Conservation (phyloP, 2,113 vertebrate genomes). For the Oenanthe melanoleuca region DNA sequence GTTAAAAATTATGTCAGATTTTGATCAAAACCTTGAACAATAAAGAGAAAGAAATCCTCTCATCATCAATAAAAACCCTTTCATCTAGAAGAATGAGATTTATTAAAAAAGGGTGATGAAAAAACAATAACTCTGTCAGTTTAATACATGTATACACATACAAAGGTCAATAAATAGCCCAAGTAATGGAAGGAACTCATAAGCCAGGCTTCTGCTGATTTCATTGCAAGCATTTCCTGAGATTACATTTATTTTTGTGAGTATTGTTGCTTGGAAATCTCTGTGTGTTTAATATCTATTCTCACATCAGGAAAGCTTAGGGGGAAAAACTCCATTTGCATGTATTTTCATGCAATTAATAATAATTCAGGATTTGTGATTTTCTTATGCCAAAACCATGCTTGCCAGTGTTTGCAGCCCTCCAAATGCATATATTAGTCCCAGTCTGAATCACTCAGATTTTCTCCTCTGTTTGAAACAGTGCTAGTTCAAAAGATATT, state of each 20-base stretch:
- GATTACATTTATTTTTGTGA: background rate
- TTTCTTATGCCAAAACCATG: background rate
- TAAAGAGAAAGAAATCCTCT: background rate
- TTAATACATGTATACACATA: background rate
- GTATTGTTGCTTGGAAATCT: background rate
- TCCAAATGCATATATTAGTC: background rate
- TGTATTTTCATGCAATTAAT: conserved; percentile 10
- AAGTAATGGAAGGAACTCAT: background rate
- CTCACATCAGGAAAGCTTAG: background rate
- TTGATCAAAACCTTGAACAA: background rate
- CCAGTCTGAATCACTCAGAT: background rate
- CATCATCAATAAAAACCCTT: background rate
- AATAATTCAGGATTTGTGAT: background rate
- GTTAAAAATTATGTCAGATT: background rate
- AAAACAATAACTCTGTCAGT: background rate
- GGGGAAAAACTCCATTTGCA: background rate
- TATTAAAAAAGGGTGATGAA: background rate
- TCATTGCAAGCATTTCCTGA: background rate
- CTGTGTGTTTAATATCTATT: background rate
- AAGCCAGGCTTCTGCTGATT: background rate
- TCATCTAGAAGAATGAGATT: background rate
- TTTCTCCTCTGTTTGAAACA: background rate
- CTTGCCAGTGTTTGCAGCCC: background rate
- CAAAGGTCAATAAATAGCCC: background rate
- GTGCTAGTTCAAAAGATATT: background rate